phyloP scores from a whole-genome alignment of 1,140 invertebrate genomes.

The Caenorhabditis brenneri region DNA sequence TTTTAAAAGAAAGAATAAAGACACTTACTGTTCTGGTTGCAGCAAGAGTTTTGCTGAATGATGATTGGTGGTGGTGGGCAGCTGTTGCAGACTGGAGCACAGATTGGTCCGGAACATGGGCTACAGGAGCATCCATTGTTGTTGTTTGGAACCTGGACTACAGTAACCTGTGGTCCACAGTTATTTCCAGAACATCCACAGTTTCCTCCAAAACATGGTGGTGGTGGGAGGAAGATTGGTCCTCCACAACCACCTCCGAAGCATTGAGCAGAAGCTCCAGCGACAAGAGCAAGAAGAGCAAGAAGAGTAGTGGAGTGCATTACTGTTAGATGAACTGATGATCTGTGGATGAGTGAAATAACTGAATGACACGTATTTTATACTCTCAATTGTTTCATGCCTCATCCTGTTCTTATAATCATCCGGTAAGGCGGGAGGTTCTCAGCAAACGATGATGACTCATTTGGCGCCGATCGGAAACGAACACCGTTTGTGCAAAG shows the following conservation, averaged over 20 bases:
- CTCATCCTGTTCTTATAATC: not conserved
- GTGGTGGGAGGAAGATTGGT: not conserved
- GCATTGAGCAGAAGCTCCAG: slow-evolving; percentile 14
- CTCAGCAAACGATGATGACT: not conserved
- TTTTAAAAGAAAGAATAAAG: not conserved
- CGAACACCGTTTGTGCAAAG: slow-evolving; percentile 12
- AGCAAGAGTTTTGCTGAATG: not conserved
- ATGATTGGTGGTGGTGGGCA: slow-evolving; percentile 17
- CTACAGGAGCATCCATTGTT: slow-evolving; percentile 36
- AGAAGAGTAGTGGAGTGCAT: slow-evolving; percentile 9
- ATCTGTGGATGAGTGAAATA: not conserved
- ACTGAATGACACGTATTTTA: not conserved
- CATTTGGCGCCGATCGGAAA: not conserved
- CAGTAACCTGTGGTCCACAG: slow-evolving; percentile 1
- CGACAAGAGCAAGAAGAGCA: not conserved
- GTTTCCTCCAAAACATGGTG: not conserved
- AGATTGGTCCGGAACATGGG: not conserved
- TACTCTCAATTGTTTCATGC: not conserved
- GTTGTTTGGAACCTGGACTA: slow-evolving; percentile 2
- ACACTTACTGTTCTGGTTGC: slow-evolving; percentile 23
- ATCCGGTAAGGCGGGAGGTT: not conserved
- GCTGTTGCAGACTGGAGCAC: slow-evolving; percentile 18
- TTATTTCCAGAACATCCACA: not conserved
- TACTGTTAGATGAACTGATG: not conserved
- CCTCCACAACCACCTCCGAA: slow-evolving; percentile 6